A percentile compares a stretch with the other conserved stretches of the same genome.
phyloP scores from a whole-genome alignment of 2,113 vertebrate species.

The Octodon degus region DNA sequence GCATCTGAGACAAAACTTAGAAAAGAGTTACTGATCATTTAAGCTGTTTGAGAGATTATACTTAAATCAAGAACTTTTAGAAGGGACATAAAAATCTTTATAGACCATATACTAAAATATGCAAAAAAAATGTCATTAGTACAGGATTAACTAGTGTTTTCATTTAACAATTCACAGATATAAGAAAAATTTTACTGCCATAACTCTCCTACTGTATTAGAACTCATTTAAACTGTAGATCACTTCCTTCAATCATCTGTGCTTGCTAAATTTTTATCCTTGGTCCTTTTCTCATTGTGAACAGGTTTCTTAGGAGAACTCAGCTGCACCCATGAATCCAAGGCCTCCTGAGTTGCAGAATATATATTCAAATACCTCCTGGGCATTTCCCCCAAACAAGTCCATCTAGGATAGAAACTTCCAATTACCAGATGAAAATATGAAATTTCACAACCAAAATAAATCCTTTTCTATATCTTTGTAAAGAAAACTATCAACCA shows the following conservation, averaged over 20 bases:
- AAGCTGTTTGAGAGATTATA: slow-evolving; percentile 34
- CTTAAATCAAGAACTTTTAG: slow-evolving; percentile 46
- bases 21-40: slow-evolving; percentile 46
- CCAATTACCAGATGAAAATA: not conserved
- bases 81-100: slow-evolving; percentile 4
- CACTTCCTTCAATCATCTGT: not conserved
- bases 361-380: not conserved
- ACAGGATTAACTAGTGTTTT: not conserved
- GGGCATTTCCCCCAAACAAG: not conserved
- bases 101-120: not conserved
- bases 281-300: not conserved
- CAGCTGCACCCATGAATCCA: not conserved
- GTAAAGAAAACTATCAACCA: not conserved
- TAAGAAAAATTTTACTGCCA: not conserved
- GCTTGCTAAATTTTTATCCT: not conserved
- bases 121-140: not conserved
- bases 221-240: not conserved
- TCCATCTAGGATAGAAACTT: not conserved
- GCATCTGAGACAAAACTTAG: slow-evolving; percentile 63
- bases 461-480: not conserved
- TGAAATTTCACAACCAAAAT: slow-evolving; percentile 23
- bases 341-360: not conserved
- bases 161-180: not conserved
- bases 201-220: not conserved
- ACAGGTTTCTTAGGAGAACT: not conserved